These are phyloP conservation scores for Adelognathus sp. DNA, from an alignment of 2,888 invertebrate genomes.

Conservation along the genomic window DNA sequence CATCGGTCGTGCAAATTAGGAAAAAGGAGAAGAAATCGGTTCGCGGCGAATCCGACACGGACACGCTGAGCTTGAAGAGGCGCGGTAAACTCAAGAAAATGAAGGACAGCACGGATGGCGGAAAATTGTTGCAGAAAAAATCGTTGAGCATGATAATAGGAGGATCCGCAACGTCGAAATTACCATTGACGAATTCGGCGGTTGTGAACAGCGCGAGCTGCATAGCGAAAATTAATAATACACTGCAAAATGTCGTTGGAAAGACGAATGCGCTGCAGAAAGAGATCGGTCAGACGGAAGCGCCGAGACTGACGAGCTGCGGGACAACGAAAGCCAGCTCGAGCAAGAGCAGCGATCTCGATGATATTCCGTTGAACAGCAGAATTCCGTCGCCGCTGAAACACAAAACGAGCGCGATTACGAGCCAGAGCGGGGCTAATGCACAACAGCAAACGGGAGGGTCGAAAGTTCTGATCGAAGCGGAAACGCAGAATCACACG, in stretches of 20 bases:
- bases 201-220: constrained; percentile 75
- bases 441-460: constrained; percentile 68
- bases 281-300: constrained; percentile 72
- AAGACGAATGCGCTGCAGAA: constrained; percentile 77
- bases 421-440: constrained; percentile 73
- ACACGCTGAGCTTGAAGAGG: constrained; percentile 75
- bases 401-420: constrained; percentile 72
- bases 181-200: constrained; percentile 76
- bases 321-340: constrained; percentile 73
- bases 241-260: constrained; percentile 73
- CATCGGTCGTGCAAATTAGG: constrained; percentile 91
- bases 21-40: constrained; percentile 86
- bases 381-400: constrained; percentile 79
- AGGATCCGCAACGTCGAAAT: constrained; percentile 71
- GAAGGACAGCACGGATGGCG: constrained; percentile 80
- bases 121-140: constrained; percentile 78
- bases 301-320: constrained; percentile 65
- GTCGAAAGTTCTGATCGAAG: constrained; percentile 74
- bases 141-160: constrained; percentile 77
- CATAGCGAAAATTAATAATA: constrained; percentile 75
- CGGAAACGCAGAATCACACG: constrained; percentile 77
- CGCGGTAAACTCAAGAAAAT: constrained; percentile 83
- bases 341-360: constrained; percentile 76
- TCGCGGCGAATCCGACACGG: constrained; percentile 80
- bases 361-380: constrained; percentile 79